Percentiles rank a stretch among this genome's conserved stretches.
phyloP scores from a whole-genome alignment of 1,140 invertebrate genomes.

The Trachymyrmex cornetzi region DNA sequence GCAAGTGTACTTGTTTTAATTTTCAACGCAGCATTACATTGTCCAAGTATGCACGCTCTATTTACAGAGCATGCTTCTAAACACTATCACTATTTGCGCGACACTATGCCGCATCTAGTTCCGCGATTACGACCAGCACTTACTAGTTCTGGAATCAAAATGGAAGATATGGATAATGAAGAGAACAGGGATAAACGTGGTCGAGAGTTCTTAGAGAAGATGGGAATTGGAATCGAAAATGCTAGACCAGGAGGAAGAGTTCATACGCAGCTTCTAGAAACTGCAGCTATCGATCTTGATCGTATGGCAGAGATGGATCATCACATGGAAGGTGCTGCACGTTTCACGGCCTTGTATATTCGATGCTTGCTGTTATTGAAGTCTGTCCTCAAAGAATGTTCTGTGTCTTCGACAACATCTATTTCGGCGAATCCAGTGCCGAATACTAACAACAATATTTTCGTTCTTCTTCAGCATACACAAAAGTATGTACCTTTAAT shows the following conservation, averaged over 20 bases:
- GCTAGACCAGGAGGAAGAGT: constrained; percentile 88
- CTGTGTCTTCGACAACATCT: constrained; percentile 79
- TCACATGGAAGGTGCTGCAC: constrained; percentile 93
- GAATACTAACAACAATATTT: constrained; percentile 87
- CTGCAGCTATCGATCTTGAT: constrained; percentile 91
- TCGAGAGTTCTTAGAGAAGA: constrained; percentile 90
- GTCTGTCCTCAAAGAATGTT: constrained; percentile 84
- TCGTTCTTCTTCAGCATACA: constrained; percentile 90
- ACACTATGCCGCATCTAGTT: constrained; percentile 97
- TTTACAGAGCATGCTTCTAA: constrained; percentile 96
- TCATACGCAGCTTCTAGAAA: constrained; percentile 89
- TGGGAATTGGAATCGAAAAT: constrained; percentile 91
- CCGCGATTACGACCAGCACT: constrained; percentile 92
- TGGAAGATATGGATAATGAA: constrained; percentile 80
- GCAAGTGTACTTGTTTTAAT: constrained; percentile 97
- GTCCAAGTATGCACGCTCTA: constrained; percentile 96
- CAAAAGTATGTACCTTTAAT: constrained; percentile 86
- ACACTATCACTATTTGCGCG: constrained; percentile 98
- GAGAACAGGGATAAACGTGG: constrained; percentile 82
- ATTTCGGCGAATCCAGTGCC: constrained; percentile 83
- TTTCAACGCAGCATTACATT: constrained; percentile 96
- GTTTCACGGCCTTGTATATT: constrained; percentile 95
- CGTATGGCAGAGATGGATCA: constrained; percentile 95
- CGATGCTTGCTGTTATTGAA: constrained; percentile 83
- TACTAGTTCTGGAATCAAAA: constrained; percentile 72